A percentile compares a stretch with the other conserved stretches of the same genome.
Evolutionary conservation across 2,888 invertebrate species (phyloP).

Genomic region (Lepidocyrtoides sp.): DNA sequence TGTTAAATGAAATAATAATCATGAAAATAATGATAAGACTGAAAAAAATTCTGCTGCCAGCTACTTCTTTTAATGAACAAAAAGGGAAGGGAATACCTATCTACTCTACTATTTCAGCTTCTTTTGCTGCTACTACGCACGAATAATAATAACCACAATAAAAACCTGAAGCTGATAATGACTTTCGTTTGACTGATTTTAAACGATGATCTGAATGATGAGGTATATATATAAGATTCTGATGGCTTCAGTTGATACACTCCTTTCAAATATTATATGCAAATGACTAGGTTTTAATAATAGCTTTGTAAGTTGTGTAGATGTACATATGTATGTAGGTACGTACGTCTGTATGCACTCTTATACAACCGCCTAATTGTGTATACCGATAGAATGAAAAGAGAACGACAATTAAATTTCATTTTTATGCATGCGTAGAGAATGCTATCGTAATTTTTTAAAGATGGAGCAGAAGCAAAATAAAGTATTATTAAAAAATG

Average conservation of each 20-base stretch:
- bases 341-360: too few relatives aligned
- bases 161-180: constrained; percentile 33
- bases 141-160: background rate
- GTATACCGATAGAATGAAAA: background rate
- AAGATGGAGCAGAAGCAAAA: background rate
- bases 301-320: background rate
- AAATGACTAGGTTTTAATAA: constrained; percentile 46
- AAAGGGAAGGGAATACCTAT: background rate
- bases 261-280: constrained; percentile 22
- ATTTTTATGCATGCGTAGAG: background rate
- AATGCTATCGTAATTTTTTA: background rate
- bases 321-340: too few relatives aligned
- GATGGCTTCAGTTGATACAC: background rate
- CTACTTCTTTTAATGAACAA: background rate
- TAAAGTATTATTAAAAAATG: background rate
- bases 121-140: background rate
- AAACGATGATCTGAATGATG: background rate
- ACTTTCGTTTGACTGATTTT: constrained; percentile 6
- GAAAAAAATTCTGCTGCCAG: background rate
- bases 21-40: background rate
- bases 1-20: background rate
- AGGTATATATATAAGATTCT: background rate
- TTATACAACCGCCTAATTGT: too few relatives aligned
- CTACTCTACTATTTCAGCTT: too few relatives aligned
- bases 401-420: constrained; percentile 28